Evolutionary conservation across 2,797 vertebrate genomes (phyloP), one percentile per base, ranked within the genome.

Genomic region (Anguilla marmorata): DNA sequence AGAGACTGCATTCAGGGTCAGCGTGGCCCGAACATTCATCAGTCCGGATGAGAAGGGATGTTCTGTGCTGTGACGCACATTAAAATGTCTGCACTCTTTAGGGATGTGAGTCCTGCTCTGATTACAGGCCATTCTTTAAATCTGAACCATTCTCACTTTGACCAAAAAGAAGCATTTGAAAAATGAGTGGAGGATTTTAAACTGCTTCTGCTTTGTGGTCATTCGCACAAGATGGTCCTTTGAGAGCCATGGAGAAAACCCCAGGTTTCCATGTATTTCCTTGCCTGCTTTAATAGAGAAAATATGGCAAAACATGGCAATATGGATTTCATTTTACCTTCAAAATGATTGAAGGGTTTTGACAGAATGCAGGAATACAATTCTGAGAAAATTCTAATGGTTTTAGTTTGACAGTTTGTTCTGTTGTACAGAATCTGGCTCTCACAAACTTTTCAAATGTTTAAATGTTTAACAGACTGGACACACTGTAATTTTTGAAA

Each of bases 11-110:
- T 3, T 80, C 48, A 6, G 54, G 37, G 30, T 52, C 56, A 52
- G 14, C 41, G 84, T 30, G 84, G 14, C 63, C 72, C n/a, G 41
- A 54, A n/a, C 87, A 85, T 88, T 45, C 88, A 88, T 82, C 88
- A 86, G 41, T 50, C 79, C 21, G 3, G 63, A 87, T 50, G 63
- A 74, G 72, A 86, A 80, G 56, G 37, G 74, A 60, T 60, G 72
- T 79, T 79, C 52, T 85, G 52, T 80, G 74, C 50, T 66, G 33
- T 83, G 58, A 58, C 82, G 72, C 41, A 45, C 69, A 86, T 86
- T 82, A 86, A 86, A 41, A 79, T 80, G 72, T 50, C 84, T 85
- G 4, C 50, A 66, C 41, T 82, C 27, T 86, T 63, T n/a, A 72
- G 56, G 19, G 54, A 79, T 14, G 0, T 16, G 14, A 54, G 27